Evolutionary conservation across 92 coral and sea anemone species (phyloP).

Genomic region (Metridium senile): DNA sequence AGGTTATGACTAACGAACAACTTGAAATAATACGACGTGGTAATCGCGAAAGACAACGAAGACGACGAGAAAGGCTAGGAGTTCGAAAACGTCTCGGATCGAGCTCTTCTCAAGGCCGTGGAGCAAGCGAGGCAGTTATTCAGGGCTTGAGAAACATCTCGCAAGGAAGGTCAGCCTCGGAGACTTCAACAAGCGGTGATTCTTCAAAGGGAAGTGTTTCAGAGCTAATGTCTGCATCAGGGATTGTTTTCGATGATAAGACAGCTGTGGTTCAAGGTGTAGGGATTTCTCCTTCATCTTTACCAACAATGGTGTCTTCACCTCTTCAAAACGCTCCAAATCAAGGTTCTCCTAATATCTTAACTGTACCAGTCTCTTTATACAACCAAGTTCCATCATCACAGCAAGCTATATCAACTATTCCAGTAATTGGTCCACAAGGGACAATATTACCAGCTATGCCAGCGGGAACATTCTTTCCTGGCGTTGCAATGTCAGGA

Average conservation of each 20-base stretch:
- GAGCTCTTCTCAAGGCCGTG: conserved; percentile 67
- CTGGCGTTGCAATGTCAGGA: conserved; percentile 66
- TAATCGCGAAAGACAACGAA: conserved; percentile 87
- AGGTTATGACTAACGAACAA: conserved; percentile 90
- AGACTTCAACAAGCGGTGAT: conserved; percentile 44
- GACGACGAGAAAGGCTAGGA: conserved; percentile 95
- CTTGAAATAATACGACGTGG: conserved; percentile 88
- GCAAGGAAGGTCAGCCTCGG: conserved; percentile 60
- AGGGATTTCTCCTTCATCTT: neutral
- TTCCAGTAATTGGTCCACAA: conserved; percentile 64
- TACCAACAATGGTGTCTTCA: conserved; percentile 23
- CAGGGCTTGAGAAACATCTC: conserved; percentile 76
- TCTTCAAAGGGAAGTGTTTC: conserved; percentile 48
- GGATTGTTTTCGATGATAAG: conserved; percentile 33
- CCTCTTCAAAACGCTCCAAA: conserved; percentile 11
- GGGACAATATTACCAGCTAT: conserved; percentile 57
- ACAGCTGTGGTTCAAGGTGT: conserved; percentile 15
- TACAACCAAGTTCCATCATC: conserved; percentile 45
- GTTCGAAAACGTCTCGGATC: conserved; percentile 76
- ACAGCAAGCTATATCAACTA: conserved; percentile 38
- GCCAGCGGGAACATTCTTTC: conserved; percentile 69
- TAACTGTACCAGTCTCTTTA: conserved; percentile 35
- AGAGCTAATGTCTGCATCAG: conserved; percentile 36
- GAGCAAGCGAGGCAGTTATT: conserved; percentile 79
- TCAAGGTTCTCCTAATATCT: conserved; percentile 27